Base-by-base conservation (phyloP, 2,888 invertebrate species). In the Incurvaria masculella region DNA sequence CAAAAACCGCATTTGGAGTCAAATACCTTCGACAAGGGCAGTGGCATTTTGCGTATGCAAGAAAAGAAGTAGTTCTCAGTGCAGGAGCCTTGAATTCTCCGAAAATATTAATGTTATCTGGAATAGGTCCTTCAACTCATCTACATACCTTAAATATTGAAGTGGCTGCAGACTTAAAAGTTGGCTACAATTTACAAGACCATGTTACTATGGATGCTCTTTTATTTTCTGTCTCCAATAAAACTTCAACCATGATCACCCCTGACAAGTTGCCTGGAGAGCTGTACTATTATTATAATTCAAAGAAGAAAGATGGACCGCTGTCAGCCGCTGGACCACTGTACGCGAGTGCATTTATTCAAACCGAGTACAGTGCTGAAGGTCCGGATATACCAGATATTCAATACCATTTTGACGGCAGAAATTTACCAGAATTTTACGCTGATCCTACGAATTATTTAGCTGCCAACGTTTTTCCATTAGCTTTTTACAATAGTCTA, bases 151-250 rank as follows among this genome's bases (percentile, higher is more conserved):
- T 79, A 16, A 67, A 73, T 4, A 83, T 84, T 48, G 62, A 67
- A 40, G 71, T 86, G 0, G 62, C 86, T 1, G 72, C 81, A 52
- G 74, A 89, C 64, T 68, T 87, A 33, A 82, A 83, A 20, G 89
- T 90, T 1, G 89, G 89, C 0, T 70, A 76, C 55, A 89, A 89
- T 62, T 67, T 90, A n/a, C 89, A 88, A 57, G 86, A 89, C 59
- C 89, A 89, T 60, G 74, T 83, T 1, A 85, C 83, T 6, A 72
- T 80, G 10, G 73, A 73, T 55, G 70, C 61, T 78, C 2, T 63
- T 78, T 50, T 65, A 14, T 33, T 33, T 14, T 3, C 66, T 2
- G 57, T 87, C 14, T 72, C 76, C 1, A 84, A 84, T 56, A 71
- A 79, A 62, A 79, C 82, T 1, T 69, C 81, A 0, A 83, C 83